A percentile compares a stretch with the other conserved stretches of the same genome.
These are phyloP conservation scores for Lobophora halterata DNA, from an alignment of 2,888 invertebrate genomes.

Conservation along the genomic window DNA sequence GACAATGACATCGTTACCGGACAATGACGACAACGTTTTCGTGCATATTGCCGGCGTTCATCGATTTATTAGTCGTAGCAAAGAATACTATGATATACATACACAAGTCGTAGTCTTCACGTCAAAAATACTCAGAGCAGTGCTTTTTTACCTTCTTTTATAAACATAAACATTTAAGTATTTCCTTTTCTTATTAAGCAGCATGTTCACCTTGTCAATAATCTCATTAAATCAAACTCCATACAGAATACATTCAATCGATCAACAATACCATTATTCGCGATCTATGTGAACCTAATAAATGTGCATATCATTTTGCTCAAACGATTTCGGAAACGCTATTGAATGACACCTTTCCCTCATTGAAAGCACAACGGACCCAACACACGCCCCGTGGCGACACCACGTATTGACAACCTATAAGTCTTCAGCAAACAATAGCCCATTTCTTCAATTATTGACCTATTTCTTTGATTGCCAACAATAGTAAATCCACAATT, in stretches of 20 bases:
- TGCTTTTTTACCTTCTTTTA: no score
- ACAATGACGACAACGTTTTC: no score
- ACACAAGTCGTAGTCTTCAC: no score
- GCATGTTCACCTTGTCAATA: slow-evolving; percentile 2
- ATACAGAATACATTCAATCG: slow-evolving; percentile 5
- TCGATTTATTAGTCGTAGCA: no score
- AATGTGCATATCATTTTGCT: slow-evolving; percentile 78
- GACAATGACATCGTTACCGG: no score
- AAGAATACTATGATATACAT: no score
- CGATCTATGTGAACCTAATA: slow-evolving; percentile 65
- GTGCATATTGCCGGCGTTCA: no score
- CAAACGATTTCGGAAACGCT: slow-evolving; percentile 60
- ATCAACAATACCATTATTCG: slow-evolving; percentile 19
- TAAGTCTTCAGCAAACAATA: slow-evolving; percentile 75
- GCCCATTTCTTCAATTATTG: slow-evolving; percentile 67
- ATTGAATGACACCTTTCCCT: slow-evolving; percentile 38
- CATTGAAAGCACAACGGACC: slow-evolving; percentile 17
- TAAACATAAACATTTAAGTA: no score
- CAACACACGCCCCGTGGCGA: slow-evolving; percentile 50
- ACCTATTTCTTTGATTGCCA: slow-evolving; percentile 73
- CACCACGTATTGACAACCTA: slow-evolving; percentile 74
- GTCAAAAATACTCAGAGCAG: no score
- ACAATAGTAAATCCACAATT: slow-evolving; percentile 73
- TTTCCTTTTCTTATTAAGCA: no score
- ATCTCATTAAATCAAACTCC: slow-evolving; percentile 6